These are phyloP conservation scores for Leptopilina clavipes DNA, from an alignment of 1,140 invertebrate species.

Conservation along the genomic window DNA sequence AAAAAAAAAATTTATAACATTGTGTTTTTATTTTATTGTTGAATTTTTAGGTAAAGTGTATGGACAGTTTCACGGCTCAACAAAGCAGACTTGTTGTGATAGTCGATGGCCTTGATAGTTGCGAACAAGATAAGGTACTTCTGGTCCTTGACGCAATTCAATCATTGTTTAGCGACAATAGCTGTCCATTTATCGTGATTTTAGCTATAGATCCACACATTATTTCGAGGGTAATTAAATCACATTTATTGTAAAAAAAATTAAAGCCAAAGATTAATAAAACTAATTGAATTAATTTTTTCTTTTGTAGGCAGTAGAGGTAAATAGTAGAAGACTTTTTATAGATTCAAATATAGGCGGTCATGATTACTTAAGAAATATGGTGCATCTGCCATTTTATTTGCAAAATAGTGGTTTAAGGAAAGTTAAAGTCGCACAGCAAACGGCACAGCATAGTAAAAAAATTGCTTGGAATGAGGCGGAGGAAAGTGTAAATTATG, in stretches of 20 bases:
- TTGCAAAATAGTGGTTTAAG: conserved; percentile 96
- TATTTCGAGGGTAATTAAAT: conserved; percentile 87
- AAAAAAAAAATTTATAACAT: conserved; percentile 35
- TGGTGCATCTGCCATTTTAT: conserved; percentile 98
- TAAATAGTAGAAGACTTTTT: conserved; percentile 89
- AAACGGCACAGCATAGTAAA: conserved; percentile 79
- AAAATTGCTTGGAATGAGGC: conserved; percentile 69
- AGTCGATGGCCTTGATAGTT: conserved; percentile 97
- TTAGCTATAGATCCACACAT: conserved; percentile 97
- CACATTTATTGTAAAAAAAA: neutral
- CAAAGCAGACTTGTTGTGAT: conserved; percentile 95
- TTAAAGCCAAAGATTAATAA: conserved; percentile 15
- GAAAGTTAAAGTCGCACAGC: conserved; percentile 90
- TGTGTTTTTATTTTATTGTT: conserved; percentile 1
- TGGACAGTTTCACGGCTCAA: conserved; percentile 93
- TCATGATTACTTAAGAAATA: conserved; percentile 95
- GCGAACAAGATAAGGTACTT: conserved; percentile 97
- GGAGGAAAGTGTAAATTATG: conserved; percentile 74
- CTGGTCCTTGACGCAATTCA: conserved; percentile 95
- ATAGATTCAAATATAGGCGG: conserved; percentile 93
- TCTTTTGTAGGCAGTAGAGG: conserved; percentile 86
- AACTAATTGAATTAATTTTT: neutral
- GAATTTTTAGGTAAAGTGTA: conserved; percentile 80
- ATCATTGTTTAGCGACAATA: conserved; percentile 92
- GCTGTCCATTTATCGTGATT: conserved; percentile 94